These are phyloP conservation scores for Uropetala carovei DNA, from an alignment of 2,888 invertebrate species.

Conservation along the genomic window DNA sequence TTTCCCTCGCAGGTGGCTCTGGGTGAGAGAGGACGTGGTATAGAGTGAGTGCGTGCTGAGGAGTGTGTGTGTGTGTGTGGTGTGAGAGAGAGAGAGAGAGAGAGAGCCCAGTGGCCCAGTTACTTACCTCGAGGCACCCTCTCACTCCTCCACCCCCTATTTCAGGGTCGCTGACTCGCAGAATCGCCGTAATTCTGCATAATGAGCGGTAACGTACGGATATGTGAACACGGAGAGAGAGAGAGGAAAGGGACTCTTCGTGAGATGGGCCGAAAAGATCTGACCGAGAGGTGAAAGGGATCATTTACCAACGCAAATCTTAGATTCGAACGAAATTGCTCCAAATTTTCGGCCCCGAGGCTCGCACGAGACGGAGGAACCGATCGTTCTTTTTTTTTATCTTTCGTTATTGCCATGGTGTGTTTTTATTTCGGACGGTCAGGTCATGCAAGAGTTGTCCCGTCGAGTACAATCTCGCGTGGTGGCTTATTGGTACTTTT, in stretches of 20 bases:
- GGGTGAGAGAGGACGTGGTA: neutral
- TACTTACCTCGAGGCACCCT: slow-evolving; percentile 28
- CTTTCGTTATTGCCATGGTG: neutral
- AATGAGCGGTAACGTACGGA: neutral
- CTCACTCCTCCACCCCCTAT: neutral
- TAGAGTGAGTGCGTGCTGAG: neutral
- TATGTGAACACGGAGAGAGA: neutral
- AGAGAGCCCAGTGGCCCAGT: slow-evolving; percentile 20
- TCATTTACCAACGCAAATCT: neutral
- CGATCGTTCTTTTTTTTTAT: neutral
- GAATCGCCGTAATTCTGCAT: neutral
- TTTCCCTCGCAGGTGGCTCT: slow-evolving; percentile 23
- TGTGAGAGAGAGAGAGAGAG: too few species aligned
- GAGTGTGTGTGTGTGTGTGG: neutral
- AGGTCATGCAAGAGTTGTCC: neutral
- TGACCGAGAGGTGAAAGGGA: neutral
- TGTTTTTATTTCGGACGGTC: neutral
- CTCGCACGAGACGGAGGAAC: neutral
- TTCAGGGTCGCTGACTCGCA: slow-evolving; percentile 30
- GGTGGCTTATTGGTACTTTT: neutral
- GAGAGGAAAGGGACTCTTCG: neutral
- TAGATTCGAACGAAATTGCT: neutral
- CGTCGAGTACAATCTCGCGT: neutral
- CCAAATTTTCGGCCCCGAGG: neutral
- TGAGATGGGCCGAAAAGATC: neutral